phyloP scores from a whole-genome alignment of 2,888 invertebrate genomes.

The Cephus spinipes region DNA sequence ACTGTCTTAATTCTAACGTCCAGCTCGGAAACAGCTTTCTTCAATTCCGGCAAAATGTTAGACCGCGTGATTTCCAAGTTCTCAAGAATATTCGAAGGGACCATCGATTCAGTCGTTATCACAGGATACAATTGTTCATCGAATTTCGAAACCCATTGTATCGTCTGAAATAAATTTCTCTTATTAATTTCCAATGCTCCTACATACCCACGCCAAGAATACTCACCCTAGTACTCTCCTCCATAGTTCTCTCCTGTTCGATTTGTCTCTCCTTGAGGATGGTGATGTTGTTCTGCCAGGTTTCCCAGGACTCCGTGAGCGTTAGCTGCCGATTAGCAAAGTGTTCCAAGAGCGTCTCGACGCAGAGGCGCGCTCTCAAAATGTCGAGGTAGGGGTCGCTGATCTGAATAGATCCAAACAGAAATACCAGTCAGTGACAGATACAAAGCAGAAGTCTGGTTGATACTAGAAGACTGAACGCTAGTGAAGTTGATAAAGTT shows the following conservation, averaged over 20 bases:
- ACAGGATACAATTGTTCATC: constrained; percentile 82
- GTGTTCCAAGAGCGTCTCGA: constrained; percentile 77
- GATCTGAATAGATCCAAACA: constrained; percentile 64
- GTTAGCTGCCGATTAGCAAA: constrained; percentile 75
- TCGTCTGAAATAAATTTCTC: constrained; percentile 67
- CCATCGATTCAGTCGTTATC: constrained; percentile 74
- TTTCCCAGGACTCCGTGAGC: constrained; percentile 78
- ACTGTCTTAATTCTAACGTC: constrained; percentile 77
- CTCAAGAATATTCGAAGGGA: constrained; percentile 70
- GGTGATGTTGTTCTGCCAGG: constrained; percentile 76
- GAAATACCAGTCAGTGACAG: neutral
- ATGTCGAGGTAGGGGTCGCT: constrained; percentile 78
- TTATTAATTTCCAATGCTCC: neutral
- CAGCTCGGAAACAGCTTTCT: constrained; percentile 75
- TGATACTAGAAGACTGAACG: neutral
- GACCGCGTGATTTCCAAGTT: constrained; percentile 72
- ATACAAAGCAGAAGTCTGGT: neutral
- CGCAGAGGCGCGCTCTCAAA: constrained; percentile 75
- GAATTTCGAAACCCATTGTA: constrained; percentile 76
- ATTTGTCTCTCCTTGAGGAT: constrained; percentile 65
- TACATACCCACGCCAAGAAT: constrained; percentile 61
- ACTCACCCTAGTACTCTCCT: constrained; percentile 63
- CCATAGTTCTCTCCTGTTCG: constrained; percentile 67
- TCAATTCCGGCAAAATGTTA: constrained; percentile 72
- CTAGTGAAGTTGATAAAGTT: neutral